A percentile compares a stretch with the other conserved stretches of the same genome.
Conservation (phyloP, 2,113 vertebrate species). For the Eupsittula cactorum region DNA sequence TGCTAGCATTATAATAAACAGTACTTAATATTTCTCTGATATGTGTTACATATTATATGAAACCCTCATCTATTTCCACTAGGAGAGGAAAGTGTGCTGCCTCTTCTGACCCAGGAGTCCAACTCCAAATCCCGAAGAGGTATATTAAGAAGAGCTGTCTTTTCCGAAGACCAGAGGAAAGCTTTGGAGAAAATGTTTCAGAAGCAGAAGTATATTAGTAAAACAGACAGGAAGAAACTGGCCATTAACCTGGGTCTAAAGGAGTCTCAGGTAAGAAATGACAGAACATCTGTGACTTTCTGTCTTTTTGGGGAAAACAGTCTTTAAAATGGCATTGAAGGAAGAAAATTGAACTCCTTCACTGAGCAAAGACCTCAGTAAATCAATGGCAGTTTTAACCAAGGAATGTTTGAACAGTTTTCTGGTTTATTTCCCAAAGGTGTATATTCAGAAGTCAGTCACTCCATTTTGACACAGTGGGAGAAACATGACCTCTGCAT, state of each 20-base stretch:
- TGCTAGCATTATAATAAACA: not conserved
- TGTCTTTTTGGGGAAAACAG: not conserved
- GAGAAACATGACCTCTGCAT: not conserved
- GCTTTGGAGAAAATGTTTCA: constrained; percentile 95
- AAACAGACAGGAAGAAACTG: constrained; percentile 92
- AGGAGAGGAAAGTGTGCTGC: constrained; percentile 81
- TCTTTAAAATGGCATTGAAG: not conserved
- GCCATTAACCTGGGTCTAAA: constrained; percentile 89
- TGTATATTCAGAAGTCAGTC: not conserved
- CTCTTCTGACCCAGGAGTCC: constrained; percentile 82
- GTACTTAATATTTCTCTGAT: constrained; percentile 1
- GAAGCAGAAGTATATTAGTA: constrained; percentile 97
- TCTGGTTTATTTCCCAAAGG: not conserved
- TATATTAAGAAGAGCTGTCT: constrained; percentile 94
- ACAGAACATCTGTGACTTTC: not conserved
- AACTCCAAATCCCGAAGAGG: constrained; percentile 86
- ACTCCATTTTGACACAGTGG: not conserved
- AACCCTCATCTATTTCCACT: constrained; percentile 23
- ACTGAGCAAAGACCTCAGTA: not conserved
- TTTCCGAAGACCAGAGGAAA: constrained; percentile 94
- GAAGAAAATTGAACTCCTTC: not conserved
- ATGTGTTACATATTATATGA: not conserved
- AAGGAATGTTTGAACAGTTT: not conserved
- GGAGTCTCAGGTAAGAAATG: constrained; percentile 90
- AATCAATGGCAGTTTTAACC: not conserved